Evolutionary conservation across 2,797 vertebrate genomes (phyloP), one percentile per base, ranked within the genome.

Genomic region (Manis crassicaudata): DNA sequence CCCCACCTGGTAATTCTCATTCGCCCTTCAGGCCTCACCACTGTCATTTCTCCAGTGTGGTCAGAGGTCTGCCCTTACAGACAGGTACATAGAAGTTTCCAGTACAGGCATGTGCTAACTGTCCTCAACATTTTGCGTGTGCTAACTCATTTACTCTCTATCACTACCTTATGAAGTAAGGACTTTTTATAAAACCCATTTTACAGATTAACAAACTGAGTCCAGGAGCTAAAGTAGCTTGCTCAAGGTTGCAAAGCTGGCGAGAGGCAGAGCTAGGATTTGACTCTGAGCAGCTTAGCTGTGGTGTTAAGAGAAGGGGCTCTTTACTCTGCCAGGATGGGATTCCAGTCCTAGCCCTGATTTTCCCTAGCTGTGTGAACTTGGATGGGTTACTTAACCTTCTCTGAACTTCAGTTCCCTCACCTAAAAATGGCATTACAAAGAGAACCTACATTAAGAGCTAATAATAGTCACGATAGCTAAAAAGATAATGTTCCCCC

Each of bases 331-430:
- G 18, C n/a, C 35, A 68, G 25, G 37, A 56, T 0, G 5, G 32
- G 29, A 65, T 88, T 92, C 29, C 29, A 60, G 0, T 65, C 10
- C n/a, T 25, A 52, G 7, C 27, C n/a, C 8, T 25, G 9, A 40
- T 40, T 35, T 32, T 76, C 29, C 35, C 32, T 1, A 35, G 46
- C 40, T 17, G 2, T 77, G 21, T 73, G 87, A 82, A 11, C 43
- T 73, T 72, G 58, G 20, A 25, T 2, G 2, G 23, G 35, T 82
- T 27, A 58, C 9, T 37, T 60, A 67, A 46, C 54, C 43, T 50
- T 83, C 46, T 58, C 54, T 95, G 14, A 86, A 50, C 63, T 90
- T 93, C 12, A 68, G 29, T 35, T 27, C 9, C 52, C 17, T 80
- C 5, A 73, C 43, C 62, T 73, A 8, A 62, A 86, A 12, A 4